Base-by-base conservation (phyloP, 2,888 invertebrate species). In the Zygothrica quintamaculata region DNA sequence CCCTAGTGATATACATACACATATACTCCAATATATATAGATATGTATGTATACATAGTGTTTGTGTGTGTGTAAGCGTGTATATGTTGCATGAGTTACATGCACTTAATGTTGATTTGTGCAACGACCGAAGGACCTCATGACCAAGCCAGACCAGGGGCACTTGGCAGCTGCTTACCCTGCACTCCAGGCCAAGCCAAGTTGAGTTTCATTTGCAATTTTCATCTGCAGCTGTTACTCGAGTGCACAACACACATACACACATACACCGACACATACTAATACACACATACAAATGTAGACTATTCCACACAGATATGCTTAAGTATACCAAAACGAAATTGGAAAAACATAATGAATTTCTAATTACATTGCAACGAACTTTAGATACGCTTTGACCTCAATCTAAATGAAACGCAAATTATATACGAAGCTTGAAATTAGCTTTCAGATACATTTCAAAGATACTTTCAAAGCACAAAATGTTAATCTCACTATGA, bases 31-130 rank as follows among this genome's bases (percentile, higher is more conserved):
- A n/a, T 6, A 6, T 48, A 15, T n/a, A n/a, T 44, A 11, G 16
- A 4, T 47, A 16, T 40, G 26, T 43, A 12, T 44, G 13, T 50
- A 42, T 22, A 22, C 18, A 5, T 22, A 22, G 18, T 16, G 22
- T 44, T 50, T 15, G 18, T 36, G 53, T 47, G 11, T 44, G 39
- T 52, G 44, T 40, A 37, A 50, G 25, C 31, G 40, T 55, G 42
- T 57, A 16, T 61, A 46, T 31, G 40, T 15, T 58, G 52, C 69
- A 65, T 61, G 59, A 78, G 71, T 59, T 70, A 74, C 78, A 80
- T 77, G 82, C 80, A 82, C 85, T 84, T 84, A 82, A 76, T 76
- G 84, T 82, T 85, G 82, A 82, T 85, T 85, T 82, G 77, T 70
- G 74, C 77, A 81, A 58, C 50, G 74, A 65, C 51, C 65, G 51